Evolutionary conservation across 2,797 vertebrate species (phyloP), one percentile per base, ranked within the genome.

Genomic region (Percopsis omiscomaycus): DNA sequence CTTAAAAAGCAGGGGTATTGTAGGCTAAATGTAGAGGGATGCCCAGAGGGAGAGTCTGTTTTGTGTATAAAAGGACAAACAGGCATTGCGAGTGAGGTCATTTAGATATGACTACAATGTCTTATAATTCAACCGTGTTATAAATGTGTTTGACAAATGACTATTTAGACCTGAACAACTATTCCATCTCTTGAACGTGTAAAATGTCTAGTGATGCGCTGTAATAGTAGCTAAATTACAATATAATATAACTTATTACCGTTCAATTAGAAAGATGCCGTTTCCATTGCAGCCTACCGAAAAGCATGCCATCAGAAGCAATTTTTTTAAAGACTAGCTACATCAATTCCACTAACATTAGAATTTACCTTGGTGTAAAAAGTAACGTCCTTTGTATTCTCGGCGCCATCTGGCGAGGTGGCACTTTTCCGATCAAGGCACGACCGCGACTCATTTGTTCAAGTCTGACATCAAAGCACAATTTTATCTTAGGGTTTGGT

Each of bases 381-480:
- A 62, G 75, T 68, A 76, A 66, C 16, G 80, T 88, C 80, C 83
- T 68, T 47, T 55, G 66, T 0, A 75, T 60, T 74, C 62, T 45
- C 0, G 59, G 65, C 64, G 59, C 79, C 14, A 84, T 16, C 61
- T 51, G 81, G 54, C 86, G 77, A 37, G 82, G 87, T 66, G 81
- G 72, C 15, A 89, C 86, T 70, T 86, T 86, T 1, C 84, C 86
- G 59, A 82, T 29, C 4, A 86, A 58, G 63, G 89, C 68, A 0
- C 86, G 87, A 1, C 87, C 80, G 78, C 37, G 37, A 42, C 82
- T 92, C 89, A 89, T 89, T 73, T 50, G 66, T 29, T 14, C 45
- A 11, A 22, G 32, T 61, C 30, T n/a, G 16, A 53, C 51, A 46
- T 58, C 15, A 53, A 57, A 32, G 3, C 44, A 14, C 29, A 0